Percentiles rank a stretch among this genome's conserved stretches.
Evolutionary conservation across 2,113 vertebrate species (phyloP).

Genomic region (Psilopogon haemacephalus): DNA sequence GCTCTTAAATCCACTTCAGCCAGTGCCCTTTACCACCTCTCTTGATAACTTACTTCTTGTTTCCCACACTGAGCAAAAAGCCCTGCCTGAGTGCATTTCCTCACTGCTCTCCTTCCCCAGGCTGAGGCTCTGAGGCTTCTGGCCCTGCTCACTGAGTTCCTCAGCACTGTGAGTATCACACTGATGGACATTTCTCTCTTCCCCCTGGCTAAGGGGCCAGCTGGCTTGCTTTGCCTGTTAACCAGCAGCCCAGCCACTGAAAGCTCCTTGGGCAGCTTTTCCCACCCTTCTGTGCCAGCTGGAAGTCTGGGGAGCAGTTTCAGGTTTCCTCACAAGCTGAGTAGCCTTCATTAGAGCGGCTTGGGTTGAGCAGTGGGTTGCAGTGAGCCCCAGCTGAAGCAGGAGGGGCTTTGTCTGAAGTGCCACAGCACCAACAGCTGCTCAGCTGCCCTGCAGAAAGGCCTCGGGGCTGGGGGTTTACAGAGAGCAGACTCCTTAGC

Average conservation of each 20-base stretch:
- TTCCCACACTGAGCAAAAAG: constrained; percentile 33
- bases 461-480: neutral
- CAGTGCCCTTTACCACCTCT: constrained; percentile 61
- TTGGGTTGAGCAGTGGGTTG: neutral
- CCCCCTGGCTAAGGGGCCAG: neutral
- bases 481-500: neutral
- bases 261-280: neutral
- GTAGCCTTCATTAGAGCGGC: constrained; percentile 18
- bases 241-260: neutral
- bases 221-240: neutral
- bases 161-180: neutral
- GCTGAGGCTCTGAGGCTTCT: neutral
- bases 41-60: constrained; percentile 61
- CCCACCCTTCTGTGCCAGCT: neutral
- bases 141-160: neutral
- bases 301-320: neutral
- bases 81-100: neutral
- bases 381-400: neutral
- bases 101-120: constrained; percentile 6
- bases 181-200: neutral
- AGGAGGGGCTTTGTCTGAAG: neutral
- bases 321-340: no score
- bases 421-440: neutral
- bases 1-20: constrained; percentile 68
- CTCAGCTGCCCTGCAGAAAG: neutral